Evolutionary conservation across 2,888 invertebrate species (phyloP).

Genomic region (Eristalinus sepulchralis): DNA sequence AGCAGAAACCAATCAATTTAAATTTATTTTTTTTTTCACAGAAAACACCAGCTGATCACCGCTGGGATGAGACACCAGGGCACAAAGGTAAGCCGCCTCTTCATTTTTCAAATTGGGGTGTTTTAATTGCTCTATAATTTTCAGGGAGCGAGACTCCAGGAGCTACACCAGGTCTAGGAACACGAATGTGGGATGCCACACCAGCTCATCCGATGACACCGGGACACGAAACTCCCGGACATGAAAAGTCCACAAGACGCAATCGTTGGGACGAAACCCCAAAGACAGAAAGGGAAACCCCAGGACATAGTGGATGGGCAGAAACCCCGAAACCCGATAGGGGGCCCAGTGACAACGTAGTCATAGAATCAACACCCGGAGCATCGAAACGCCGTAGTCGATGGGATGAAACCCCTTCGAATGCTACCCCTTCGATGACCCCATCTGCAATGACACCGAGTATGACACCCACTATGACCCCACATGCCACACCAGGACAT

Average conservation of each 20-base stretch:
- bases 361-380: slow-evolving; percentile 96
- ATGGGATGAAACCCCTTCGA: slow-evolving; percentile 99
- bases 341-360: slow-evolving; percentile 86
- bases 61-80: slow-evolving; percentile 98
- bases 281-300: slow-evolving; percentile 97
- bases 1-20: too few species aligned
- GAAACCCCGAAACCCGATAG: slow-evolving; percentile 98
- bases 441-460: slow-evolving; percentile 85
- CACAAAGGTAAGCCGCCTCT: slow-evolving; percentile 83
- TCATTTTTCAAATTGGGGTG: not conserved
- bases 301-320: slow-evolving; percentile 99
- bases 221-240: slow-evolving; percentile 92
- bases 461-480: slow-evolving; percentile 88
- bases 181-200: slow-evolving; percentile 98
- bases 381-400: slow-evolving; percentile 97
- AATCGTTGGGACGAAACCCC: slow-evolving; percentile 99
- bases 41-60: slow-evolving; percentile 88
- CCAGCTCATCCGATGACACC: slow-evolving; percentile 96
- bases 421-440: slow-evolving; percentile 88
- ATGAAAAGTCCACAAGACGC: slow-evolving; percentile 88
- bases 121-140: not conserved
- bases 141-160: slow-evolving; percentile 90
- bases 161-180: slow-evolving; percentile 93
- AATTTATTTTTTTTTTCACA: too few species aligned
- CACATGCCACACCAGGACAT: slow-evolving; percentile 88